Base-by-base conservation (phyloP, 1,140 invertebrate species). In the Nixonia krombeini region DNA sequence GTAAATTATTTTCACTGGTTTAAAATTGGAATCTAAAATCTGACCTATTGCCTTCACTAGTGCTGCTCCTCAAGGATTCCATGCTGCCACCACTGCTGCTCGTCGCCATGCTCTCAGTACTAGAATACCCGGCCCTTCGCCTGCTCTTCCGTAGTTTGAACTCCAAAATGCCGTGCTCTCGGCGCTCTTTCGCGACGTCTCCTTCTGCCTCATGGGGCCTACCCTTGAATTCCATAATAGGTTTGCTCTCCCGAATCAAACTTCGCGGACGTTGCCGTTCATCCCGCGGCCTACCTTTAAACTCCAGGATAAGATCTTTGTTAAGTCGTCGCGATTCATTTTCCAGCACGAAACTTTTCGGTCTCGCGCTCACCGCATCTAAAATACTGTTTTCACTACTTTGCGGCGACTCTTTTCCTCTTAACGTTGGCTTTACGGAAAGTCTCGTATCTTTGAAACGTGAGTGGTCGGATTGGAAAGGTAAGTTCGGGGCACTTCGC, bases 81-180 rank as follows among this genome's bases (percentile, higher is more conserved):
- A 94, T 92, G 79, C 93, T 94, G 6, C 92, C 92, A 16, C 91
- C 91, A 74, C 92, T 93, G 79, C 92, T 93, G 59, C 91, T 93
- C 1, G 92, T 94, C 6, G 92, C 92, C 88, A 95, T 93, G 74
- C 92, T 93, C 77, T 95, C 93, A 1, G 91, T 93, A 72, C 92
- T 94, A 0, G 91, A 94, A 77, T 92, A 94, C 49, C 93, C 93
- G 45, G 88, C 84, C 70, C 87, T 85, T 15, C 87, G 83, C 64
- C 87, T 87, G 23, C 79, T 84, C 5, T 72, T 76, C 3, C 78
- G 63, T n/a, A 82, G 42, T 18, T 84, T 84, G 40, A 85, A 82
- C 0, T 84, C 79, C 28, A 83, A 44, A n/a, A 81, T 50, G 5
- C 55, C 72, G 46, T 12, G 57, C 33, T 85, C 77, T 10, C 73